Base-by-base conservation (phyloP, 2,888 invertebrate genomes). In the Lasiommata megera region DNA sequence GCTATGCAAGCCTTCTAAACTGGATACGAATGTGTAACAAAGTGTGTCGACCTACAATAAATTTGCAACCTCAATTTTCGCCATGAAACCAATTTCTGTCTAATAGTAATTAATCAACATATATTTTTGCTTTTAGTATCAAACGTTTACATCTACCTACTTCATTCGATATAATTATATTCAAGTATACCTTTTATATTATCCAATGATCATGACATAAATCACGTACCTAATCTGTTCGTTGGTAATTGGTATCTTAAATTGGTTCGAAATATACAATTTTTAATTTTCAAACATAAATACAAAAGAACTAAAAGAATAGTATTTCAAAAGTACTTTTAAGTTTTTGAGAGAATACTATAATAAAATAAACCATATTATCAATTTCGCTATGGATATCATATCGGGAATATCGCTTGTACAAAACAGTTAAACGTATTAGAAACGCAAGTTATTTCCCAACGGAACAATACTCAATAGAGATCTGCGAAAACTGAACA, bases 1-100 rank as follows among this genome's bases (percentile, higher is more conserved):
- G 63, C 62, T 65, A 76, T 65, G 61, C 64, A 64, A 75, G 65
- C 70, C 66, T 70, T 69, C 65, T 68, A 70, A 80, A 80, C 79
- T 78, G 69, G 74, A 74, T 77, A 47, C 14, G 7, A 44, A 74
- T 70, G 64, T 74, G 68, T 77, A 70, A 69, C 69, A 67, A 71
- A 78, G 79, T 73, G 74, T 74, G 71, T 74, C 74, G 77, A 77
- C 75, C 78, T 73, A 76, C 65, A 72, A 71, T 69, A 58, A 54
- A 47, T 41, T 56, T 16, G 23, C 14, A 23, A 38, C 16, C 18
- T 36, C 54, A 46, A 28, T 38, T 51, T 51, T 38, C n/a, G 38
- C 50, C 46, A 46, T 31, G 46, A 31, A 31, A 46, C 46, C 16
- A 6, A 29, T 9, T 43, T 28, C 12, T 3, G 23, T 16, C 23